A percentile compares a stretch with the other conserved stretches of the same genome.
phyloP scores from a whole-genome alignment of 2,113 vertebrate species.

The Gnathonemus echidnorhynchus region DNA sequence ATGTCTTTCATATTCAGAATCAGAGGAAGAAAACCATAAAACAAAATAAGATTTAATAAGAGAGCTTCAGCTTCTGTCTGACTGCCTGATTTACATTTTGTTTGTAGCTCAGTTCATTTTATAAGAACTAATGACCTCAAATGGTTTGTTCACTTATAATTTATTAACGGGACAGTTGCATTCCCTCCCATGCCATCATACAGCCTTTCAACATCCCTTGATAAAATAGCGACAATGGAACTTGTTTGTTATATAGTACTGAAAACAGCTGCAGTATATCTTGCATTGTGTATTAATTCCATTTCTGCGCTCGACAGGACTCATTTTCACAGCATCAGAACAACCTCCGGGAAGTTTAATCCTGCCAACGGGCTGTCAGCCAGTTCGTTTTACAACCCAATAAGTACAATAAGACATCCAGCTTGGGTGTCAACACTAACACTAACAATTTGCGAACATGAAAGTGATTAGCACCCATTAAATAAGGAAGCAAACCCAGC shows the following conservation, averaged over 20 bases:
- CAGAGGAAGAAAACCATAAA: not conserved
- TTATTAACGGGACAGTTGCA: not conserved
- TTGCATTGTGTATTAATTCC: not conserved
- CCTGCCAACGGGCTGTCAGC: not conserved
- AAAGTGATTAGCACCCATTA: not conserved
- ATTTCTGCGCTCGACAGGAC: not conserved
- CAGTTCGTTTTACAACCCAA: constrained; percentile 7
- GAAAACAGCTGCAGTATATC: not conserved
- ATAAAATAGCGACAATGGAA: not conserved
- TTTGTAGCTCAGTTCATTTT: not conserved
- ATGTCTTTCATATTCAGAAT: not conserved
- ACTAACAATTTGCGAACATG: not conserved
- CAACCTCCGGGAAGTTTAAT: not conserved
- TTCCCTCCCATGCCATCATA: not conserved
- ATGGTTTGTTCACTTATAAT: not conserved
- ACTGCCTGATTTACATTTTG: constrained; percentile 4
- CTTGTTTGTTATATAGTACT: not conserved
- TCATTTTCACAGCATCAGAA: constrained; percentile 13
- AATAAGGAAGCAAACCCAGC: not conserved
- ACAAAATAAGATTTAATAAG: constrained; percentile 3
- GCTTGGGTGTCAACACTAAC: not conserved
- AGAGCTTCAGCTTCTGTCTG: not conserved
- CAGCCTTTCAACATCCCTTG: not conserved
- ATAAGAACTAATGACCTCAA: not conserved
- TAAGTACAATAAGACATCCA: constrained; percentile 6